Evolutionary conservation across 2,113 vertebrate species (phyloP).

Genomic region (Synchiropus splendidus): DNA sequence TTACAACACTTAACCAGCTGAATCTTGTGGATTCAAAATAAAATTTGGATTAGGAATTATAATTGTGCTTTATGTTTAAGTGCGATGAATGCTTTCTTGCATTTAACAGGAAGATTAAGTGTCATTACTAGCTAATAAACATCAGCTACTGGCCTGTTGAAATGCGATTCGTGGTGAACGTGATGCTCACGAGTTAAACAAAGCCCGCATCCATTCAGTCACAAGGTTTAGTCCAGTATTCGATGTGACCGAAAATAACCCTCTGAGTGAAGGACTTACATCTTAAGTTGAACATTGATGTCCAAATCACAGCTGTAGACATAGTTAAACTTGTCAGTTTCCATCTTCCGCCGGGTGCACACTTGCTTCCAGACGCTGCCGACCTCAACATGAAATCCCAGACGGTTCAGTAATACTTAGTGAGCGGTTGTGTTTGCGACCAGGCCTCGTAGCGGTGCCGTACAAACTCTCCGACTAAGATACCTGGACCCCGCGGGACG

Average conservation of each 20-base stretch:
- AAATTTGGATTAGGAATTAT: too few relatives aligned
- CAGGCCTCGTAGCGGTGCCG: constrained; percentile 38
- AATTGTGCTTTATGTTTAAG: too few relatives aligned
- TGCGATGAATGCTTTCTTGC: too few relatives aligned
- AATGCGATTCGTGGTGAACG: too few relatives aligned
- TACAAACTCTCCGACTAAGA: neutral
- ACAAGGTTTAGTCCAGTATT: too few relatives aligned
- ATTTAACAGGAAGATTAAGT: too few relatives aligned
- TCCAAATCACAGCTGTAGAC: constrained; percentile 94
- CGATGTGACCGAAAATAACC: neutral
- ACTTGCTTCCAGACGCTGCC: constrained; percentile 9
- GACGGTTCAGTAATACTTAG: constrained; percentile 21
- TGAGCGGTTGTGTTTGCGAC: constrained; percentile 18
- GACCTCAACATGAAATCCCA: constrained; percentile 38
- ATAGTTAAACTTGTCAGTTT: constrained; percentile 87
- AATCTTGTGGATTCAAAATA: too few relatives aligned
- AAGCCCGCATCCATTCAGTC: neutral
- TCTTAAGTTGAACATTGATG: constrained; percentile 94
- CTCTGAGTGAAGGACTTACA: constrained; percentile 69
- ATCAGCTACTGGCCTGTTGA: too few relatives aligned
- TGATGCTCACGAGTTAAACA: neutral
- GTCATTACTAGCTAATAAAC: too few relatives aligned
- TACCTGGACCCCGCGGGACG: neutral
- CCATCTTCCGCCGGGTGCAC: constrained; percentile 58
- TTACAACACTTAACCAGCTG: too few relatives aligned